Base-by-base conservation (phyloP, 2,888 invertebrate genomes). In the Melipona bicolor region DNA sequence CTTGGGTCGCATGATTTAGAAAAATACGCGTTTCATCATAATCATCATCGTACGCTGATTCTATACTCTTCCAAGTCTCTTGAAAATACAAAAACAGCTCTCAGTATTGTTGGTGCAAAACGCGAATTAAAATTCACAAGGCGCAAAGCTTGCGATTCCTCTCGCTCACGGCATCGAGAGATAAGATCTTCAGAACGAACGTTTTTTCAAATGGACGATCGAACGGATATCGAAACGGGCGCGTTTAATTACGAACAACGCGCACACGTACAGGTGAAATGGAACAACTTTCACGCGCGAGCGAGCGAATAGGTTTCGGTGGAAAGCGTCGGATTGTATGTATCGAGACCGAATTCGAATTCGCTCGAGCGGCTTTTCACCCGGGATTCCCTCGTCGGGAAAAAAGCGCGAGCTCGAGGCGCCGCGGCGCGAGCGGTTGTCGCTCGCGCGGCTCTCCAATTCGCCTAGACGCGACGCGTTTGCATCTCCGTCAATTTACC, bases 401-500 rank as follows among this genome's bases (percentile, higher is more conserved):
- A 24, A 24, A 24, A 24, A 24, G 1, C 52, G n/a, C 15, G 24
- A 50, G 15, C 27, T 17, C 9, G 32, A 73, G n/a, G 49, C 32
- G 21, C 21, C 52, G 61, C n/a, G 11, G 61, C 36, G 15, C n/a
- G 24, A 19, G 6, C 21, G 27, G 19, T 62, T 62, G 62, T 19
- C 61, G 24, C 17, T 27, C 17, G 9, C 27, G 6, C 61, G 27
- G 24, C 15, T 13, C 21, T 21, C 9, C 54, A 54, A 4, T 36
- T 43, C 19, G 67, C 24, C 61, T 32, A 27, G 3, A 81, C 75
- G 56, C 59, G 56, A 75, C 27, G 79, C 49, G 59, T 77, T 79
- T 71, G 79, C 87, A 72, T 61, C 70, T 67, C 65, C n/a, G 62
- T 54, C 76, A 86, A 80, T 86, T 82, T 79, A 21, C 79, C 49